Percentiles rank a stretch among this genome's conserved stretches.
These are phyloP conservation scores for Crotalus helleri DNA, from an alignment of 2,113 vertebrate species.

Conservation along the genomic window DNA sequence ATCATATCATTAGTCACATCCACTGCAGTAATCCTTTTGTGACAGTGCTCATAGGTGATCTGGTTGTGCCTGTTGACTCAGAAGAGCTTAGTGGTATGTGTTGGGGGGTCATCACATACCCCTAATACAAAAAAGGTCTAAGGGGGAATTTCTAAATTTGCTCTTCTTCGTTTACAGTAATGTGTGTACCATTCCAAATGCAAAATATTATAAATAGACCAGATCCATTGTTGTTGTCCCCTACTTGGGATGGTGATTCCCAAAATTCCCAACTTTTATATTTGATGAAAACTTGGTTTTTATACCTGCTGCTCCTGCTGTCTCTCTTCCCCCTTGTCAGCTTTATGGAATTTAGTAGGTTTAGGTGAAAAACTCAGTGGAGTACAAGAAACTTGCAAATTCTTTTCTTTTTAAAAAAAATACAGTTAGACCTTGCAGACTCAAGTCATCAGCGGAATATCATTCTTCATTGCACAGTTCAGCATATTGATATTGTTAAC, in stretches of 20 bases:
- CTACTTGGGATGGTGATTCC: background rate
- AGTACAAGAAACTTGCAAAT: background rate
- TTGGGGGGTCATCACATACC: no score
- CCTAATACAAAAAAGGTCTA: no score
- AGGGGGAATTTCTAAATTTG: background rate
- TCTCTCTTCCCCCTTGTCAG: background rate
- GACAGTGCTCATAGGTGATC: no score
- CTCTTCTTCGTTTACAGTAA: background rate
- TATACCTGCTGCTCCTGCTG: background rate
- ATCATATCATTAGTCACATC: no score
- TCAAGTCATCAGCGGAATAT: background rate
- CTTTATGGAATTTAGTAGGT: background rate
- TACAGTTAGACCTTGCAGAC: background rate
- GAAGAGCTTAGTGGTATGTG: no score
- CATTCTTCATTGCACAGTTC: background rate
- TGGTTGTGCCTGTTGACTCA: no score
- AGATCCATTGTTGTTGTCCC: no score
- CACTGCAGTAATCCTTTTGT: no score
- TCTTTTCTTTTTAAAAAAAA: background rate
- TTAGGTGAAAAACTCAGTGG: background rate
- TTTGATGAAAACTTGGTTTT: background rate
- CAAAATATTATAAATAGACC: no score
- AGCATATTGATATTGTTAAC: background rate
- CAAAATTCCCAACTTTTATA: background rate
- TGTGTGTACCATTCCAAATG: background rate